Evolutionary conservation across 2,888 invertebrate genomes (phyloP).

Genomic region (Philonicus albiceps): DNA sequence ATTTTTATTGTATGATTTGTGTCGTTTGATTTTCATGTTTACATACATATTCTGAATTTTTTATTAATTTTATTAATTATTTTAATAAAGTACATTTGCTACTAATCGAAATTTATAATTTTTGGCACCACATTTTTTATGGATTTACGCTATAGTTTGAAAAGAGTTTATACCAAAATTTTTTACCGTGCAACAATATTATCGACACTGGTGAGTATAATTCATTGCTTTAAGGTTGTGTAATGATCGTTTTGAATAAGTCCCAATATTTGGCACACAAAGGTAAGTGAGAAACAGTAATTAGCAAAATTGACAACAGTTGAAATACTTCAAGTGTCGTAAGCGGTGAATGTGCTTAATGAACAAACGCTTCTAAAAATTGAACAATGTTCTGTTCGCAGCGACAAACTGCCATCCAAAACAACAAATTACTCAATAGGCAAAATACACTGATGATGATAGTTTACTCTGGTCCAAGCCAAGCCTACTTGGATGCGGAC

Average conservation of each 20-base stretch:
- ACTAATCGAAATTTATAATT: too few relatives aligned
- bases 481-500: not conserved
- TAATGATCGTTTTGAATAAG: not conserved
- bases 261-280: not conserved
- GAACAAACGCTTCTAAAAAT: not conserved
- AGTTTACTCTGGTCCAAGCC: not conserved
- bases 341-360: not conserved
- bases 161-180: not conserved
- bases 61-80: too few relatives aligned
- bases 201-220: not conserved
- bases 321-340: not conserved
- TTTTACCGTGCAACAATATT: not conserved
- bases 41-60: too few relatives aligned
- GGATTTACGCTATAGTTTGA: too few relatives aligned
- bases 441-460: conserved; percentile 14
- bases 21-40: too few relatives aligned
- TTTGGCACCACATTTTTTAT: too few relatives aligned
- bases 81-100: too few relatives aligned
- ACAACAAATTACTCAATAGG: conserved; percentile 6
- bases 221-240: not conserved
- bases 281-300: not conserved
- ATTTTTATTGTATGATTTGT: too few relatives aligned
- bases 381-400: not conserved
- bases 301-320: not conserved
- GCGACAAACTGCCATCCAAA: not conserved